Base-by-base conservation (phyloP, 2,113 vertebrate genomes). In the Trematocara stigmaticum region DNA sequence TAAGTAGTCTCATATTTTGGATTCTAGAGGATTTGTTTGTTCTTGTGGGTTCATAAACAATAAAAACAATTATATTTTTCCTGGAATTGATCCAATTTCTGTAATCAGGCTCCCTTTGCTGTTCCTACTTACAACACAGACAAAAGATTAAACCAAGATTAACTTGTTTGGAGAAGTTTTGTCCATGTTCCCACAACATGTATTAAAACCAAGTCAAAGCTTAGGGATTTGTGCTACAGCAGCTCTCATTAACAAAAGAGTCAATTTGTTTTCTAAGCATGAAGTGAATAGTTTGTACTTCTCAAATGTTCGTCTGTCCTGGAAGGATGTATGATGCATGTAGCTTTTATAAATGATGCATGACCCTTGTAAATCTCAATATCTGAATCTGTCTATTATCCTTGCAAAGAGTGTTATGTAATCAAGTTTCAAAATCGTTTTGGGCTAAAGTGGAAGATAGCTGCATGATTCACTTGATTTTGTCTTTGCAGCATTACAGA, bases 101-200 rank as follows among this genome's bases (percentile, higher is more conserved):
- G 15, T 23, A 38, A 40, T 34, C 3, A 26, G n/a, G 1, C 78
- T 47, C 2, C 2, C 6, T 34, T 49, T 18, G 7, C 7, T 11
- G 49, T 26, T 51, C 10, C 7, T 10, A 52, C 38, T 49, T 79
- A 55, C 26, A 23, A 40, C 42, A 57, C 79, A 82, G 26, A 85
- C 10, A 11, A 18, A 7, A 84, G 83, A 85, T 84, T 79, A 79
- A 64, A 88, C 16, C 20, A 7, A 91, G 83, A 88, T 86, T 12
- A 86, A 69, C 45, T 79, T 74, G 71, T 84, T 82, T 86, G 78
- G 35, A 82, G 57, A 84, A 2, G 66, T 53, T 86, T 40, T 84
- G 78, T 81, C 23, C 13, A 2, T 5, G 47, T n/a, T 80, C 52
- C 55, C 38, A 56, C 64, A 55, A 20, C 2, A 7, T 59, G 71